These are phyloP conservation scores for Pantherophis guttatus DNA, from an alignment of 2,113 vertebrate species.

Conservation along the genomic window DNA sequence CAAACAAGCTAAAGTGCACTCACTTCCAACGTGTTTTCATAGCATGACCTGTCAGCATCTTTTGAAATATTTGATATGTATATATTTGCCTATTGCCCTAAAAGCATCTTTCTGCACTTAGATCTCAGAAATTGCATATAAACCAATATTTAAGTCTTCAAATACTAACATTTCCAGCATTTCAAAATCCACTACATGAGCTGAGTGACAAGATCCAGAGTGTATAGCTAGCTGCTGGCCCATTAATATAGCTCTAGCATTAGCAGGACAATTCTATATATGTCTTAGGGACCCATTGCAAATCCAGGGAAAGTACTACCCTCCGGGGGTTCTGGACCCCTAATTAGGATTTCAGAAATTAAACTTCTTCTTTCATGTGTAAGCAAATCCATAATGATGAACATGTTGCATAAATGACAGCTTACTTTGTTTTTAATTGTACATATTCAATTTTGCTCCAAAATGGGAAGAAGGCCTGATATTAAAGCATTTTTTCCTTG, in stretches of 20 bases:
- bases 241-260: not conserved
- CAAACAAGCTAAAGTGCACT: not conserved
- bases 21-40: not conserved
- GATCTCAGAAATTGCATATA: not conserved
- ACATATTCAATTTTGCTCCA: not conserved
- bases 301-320: not conserved
- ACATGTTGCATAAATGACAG: not conserved
- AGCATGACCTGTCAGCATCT: not conserved
- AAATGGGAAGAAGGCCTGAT: not conserved
- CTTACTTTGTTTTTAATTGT: not conserved
- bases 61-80: slow-evolving; percentile 5
- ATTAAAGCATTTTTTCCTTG: not conserved
- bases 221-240: not conserved
- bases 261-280: not conserved
- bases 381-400: not conserved
- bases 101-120: slow-evolving; percentile 13
- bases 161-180: slow-evolving; percentile 17
- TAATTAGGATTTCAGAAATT: not conserved
- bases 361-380: not conserved
- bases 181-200: slow-evolving; percentile 8
- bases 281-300: not conserved
- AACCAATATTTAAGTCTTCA: not conserved
- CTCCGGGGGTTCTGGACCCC: not conserved
- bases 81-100: slow-evolving; percentile 3
- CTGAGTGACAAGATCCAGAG: slow-evolving; percentile 5